Base-by-base conservation (phyloP, 2,797 vertebrate genomes). In the Tenualosa ilisha region DNA sequence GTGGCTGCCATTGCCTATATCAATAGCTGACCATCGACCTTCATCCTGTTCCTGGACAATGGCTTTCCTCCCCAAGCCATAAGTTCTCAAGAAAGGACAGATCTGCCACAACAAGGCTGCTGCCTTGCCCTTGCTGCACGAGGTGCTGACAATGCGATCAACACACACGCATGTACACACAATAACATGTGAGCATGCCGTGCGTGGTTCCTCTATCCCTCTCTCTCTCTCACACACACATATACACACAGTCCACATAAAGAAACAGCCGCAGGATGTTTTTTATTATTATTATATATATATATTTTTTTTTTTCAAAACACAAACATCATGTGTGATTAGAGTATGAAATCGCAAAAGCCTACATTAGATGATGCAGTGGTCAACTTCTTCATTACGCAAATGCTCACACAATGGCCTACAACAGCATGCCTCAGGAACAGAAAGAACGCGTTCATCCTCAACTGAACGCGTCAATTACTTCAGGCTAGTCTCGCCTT, bases 41-140 rank as follows among this genome's bases (percentile, higher is more conserved):
- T 53, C 83, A 15, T 59, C 13, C 13, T 40, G 22, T 40, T 40
- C 20, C 37, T 68, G 24, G 46, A 49, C 49, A 22, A 51, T 46
- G 13, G 1, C 37, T 81, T 17, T 43, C 17, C 79, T 51, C 40
- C 13, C 26, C 65, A 6, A 65, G 84, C 31, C 37, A 43, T 79
- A 81, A 31, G 79, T 79, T 40, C 13, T 59, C 9, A 6, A 8
- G 22, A 26, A 26, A n/a, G 24, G 53, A 75, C 83, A 50, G 49
- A 3, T 81, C 84, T 59, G 84, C n/a, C 50, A 59, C 24, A 26
- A 51, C 31, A 53, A 40, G 20, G 40, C 84, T 20, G 37, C 20
- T 79, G 72, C 40, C 72, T 81, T 9, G 72, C 84, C 37, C 72
- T 43, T 59, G 5, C 40, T 81, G 63, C 79, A 61, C 49, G 43